Evolutionary conservation across 2,113 vertebrate genomes (phyloP), one percentile per base, ranked within the genome.

Genomic region (Protobothrops flavoviridis): DNA sequence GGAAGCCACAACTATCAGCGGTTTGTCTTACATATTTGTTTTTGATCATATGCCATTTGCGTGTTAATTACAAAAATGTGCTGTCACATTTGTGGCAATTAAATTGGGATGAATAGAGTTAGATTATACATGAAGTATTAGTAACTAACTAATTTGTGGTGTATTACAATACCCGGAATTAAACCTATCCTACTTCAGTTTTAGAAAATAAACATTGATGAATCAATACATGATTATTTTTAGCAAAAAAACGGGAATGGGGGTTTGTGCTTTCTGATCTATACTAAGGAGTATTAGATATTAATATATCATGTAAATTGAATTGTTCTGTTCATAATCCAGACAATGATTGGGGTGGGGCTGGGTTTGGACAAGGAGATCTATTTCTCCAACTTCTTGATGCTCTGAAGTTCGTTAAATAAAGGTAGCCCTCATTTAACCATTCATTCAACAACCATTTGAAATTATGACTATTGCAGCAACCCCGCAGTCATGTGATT

Each of bases 1-100:
- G 87, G 17, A 92, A 87, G 59, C 2, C 95, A 0, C 96, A 96
- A n/a, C 50, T 39, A 5, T 92, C 95, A 5, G 45, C 0, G 95
- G 97, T 97, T 96, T 89, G 96, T 81, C 52, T 91, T 23, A 13
- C 0, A 8, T 48, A 74, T 61, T 86, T 53, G 21, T 85, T 39
- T 48, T n/a, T 91, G 26, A 45, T 29, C 4, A 26, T 43, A 43
- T 45, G 4, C 8, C 33, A 3, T 6, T 59, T 59, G 26, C n/a
- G 2, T 15, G 10, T 48, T 69, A 86, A 56, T 29, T 91, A 24
- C 11, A 33, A 11, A 50, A 33, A 33, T 24, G 50, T 43, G 33
- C 5, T 43, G 15, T 13, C 3, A 15, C 29, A 74, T 17, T 2
- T 74, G 9, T 33, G 9, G 61, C 48, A 53, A 1, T 23, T 6